phyloP scores from a whole-genome alignment of 2,888 invertebrate genomes.

The Luperina nickerlii region DNA sequence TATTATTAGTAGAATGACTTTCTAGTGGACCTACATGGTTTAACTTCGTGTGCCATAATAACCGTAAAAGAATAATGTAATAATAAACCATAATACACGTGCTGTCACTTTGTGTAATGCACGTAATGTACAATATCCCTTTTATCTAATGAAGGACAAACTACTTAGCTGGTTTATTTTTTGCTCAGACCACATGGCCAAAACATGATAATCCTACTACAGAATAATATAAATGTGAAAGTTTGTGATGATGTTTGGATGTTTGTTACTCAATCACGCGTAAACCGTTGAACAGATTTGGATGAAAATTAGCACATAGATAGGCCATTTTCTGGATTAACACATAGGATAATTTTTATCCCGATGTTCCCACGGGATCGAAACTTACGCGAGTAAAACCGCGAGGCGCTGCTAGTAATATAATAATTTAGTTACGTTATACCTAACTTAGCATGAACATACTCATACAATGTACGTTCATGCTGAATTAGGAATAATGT shows the following conservation, averaged over 20 bases:
- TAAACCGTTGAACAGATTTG: too few relatives aligned
- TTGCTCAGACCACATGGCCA: background rate
- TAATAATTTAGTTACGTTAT: conserved; percentile 7
- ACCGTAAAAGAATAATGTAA: background rate
- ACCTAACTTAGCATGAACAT: background rate
- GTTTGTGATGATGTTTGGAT: too few relatives aligned
- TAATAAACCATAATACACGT: background rate
- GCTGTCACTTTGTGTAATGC: conserved; percentile 8
- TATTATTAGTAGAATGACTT: background rate
- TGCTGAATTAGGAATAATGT: too few relatives aligned
- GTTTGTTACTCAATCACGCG: too few relatives aligned
- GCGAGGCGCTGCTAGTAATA: background rate
- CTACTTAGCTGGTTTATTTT: background rate
- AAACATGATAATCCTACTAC: too few relatives aligned
- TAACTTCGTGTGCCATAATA: background rate
- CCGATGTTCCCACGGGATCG: too few relatives aligned
- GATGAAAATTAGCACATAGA: too few relatives aligned
- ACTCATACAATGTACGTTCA: too few relatives aligned
- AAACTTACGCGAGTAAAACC: too few relatives aligned
- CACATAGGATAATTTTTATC: too few relatives aligned
- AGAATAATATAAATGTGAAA: too few relatives aligned
- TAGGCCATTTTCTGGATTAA: too few relatives aligned
- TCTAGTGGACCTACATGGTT: background rate
- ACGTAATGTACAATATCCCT: background rate
- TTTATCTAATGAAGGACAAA: conserved; percentile 10